These are phyloP conservation scores for Pelecanoides urinatrix DNA, from an alignment of 2,113 vertebrate genomes.

Conservation along the genomic window DNA sequence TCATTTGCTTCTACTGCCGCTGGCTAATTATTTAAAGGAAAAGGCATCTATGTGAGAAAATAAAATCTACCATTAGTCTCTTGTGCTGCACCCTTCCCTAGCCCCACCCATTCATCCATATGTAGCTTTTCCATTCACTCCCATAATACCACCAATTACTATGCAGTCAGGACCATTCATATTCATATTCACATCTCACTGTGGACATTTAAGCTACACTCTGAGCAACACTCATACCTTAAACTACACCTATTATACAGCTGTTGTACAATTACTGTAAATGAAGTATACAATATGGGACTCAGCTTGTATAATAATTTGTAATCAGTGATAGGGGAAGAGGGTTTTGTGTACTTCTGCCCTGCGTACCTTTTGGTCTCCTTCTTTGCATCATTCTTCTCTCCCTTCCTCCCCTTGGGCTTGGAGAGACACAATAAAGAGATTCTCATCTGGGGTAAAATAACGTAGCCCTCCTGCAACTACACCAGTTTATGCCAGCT, in stretches of 20 bases:
- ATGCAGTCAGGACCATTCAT: constrained; percentile 77
- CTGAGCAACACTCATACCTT: constrained; percentile 75
- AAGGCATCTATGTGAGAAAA: constrained; percentile 60
- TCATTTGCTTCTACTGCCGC: constrained; percentile 4
- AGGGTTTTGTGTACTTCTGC: constrained; percentile 35
- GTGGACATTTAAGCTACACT: constrained; percentile 78
- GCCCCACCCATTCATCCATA: constrained; percentile 77
- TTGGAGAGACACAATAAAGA: constrained; percentile 21
- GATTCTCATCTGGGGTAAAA: constrained; percentile 30
- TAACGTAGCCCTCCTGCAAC: not conserved
- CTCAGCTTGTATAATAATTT: constrained; percentile 60
- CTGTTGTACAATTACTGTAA: constrained; percentile 78
- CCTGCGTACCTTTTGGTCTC: not conserved
- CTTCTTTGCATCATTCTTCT: not conserved
- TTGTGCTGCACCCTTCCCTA: constrained; percentile 55
- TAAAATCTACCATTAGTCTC: constrained; percentile 68
- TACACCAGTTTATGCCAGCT: not conserved
- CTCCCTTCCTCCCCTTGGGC: not conserved
- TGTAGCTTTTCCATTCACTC: constrained; percentile 77
- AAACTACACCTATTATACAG: constrained; percentile 80
- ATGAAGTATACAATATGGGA: constrained; percentile 70
- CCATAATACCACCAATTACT: constrained; percentile 79
- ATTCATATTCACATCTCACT: constrained; percentile 78
- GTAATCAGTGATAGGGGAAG: constrained; percentile 49
- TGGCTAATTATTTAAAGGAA: constrained; percentile 67